Conservation (phyloP, 2,113 vertebrate species). For the Pogona vitticeps region DNA sequence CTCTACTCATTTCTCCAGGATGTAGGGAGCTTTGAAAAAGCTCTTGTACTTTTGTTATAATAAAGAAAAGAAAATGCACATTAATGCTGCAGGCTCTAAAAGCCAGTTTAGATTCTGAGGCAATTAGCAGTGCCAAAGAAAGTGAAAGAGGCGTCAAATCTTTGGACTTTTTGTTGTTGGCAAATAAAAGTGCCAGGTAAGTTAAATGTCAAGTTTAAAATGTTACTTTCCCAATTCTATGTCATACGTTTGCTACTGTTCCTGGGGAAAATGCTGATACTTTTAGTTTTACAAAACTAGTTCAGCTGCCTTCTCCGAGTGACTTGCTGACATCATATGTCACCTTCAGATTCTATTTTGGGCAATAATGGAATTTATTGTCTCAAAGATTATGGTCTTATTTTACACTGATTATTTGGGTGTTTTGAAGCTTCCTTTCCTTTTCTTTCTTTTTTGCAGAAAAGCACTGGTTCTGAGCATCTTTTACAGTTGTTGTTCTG, state of each 20-base stretch:
- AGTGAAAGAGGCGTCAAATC: background rate
- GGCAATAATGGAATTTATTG: slow-evolving; percentile 8
- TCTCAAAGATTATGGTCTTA: background rate
- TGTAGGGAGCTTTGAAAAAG: background rate
- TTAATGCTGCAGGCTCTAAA: background rate
- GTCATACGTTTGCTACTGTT: background rate
- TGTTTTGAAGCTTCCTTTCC: background rate
- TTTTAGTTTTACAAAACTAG: background rate
- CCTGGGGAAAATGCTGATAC: background rate
- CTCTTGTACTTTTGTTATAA: background rate
- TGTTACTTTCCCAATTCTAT: background rate
- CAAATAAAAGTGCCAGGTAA: slow-evolving; percentile 15
- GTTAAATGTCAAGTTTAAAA: slow-evolving; percentile 13
- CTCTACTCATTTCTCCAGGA: background rate
- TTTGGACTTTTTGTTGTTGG: slow-evolving; percentile 13
- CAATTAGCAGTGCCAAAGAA: background rate
- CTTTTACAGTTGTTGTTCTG: background rate
- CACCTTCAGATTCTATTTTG: background rate
- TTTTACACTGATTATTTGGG: background rate
- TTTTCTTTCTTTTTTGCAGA: background rate
- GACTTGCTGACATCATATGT: background rate
- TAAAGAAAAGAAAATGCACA: background rate
- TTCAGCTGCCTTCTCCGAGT: background rate
- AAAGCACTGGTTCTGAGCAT: slow-evolving; percentile 1
- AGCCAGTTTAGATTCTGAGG: slow-evolving; percentile 8